These are phyloP conservation scores for Brotula barbata DNA, from an alignment of 2,797 vertebrate genomes.

Conservation along the genomic window DNA sequence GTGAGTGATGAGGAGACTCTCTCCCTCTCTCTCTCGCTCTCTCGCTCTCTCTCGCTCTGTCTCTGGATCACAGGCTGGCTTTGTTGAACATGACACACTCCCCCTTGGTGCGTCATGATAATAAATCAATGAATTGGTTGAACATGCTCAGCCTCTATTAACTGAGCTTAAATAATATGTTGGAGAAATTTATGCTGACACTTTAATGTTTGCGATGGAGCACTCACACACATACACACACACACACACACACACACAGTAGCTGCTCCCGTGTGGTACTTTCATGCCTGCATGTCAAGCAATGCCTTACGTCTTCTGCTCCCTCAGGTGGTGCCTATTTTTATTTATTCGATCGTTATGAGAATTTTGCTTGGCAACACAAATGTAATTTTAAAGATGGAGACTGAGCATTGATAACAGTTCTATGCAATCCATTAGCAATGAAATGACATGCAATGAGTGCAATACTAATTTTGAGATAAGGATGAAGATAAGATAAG, in stretches of 20 bases:
- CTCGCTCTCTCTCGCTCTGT: too few species aligned
- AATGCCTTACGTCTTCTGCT: conserved; percentile 34
- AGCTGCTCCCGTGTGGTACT: conserved; percentile 6
- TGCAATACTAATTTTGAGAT: too few species aligned
- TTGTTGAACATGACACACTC: conserved; percentile 41
- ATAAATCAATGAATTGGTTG: conserved; percentile 46
- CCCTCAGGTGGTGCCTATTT: conserved; percentile 68
- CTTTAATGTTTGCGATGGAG: conserved; percentile 10
- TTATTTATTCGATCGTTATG: conserved; percentile 62
- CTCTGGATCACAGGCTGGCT: conserved; percentile 47
- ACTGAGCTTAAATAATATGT: conserved; percentile 35
- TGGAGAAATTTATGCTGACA: conserved; percentile 23
- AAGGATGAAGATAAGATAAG: too few species aligned
- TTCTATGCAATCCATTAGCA: too few species aligned
- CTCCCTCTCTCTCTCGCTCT: too few species aligned
- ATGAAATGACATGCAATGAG: too few species aligned
- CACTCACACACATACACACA: too few species aligned
- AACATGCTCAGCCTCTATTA: conserved; percentile 45
- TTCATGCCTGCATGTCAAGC: conserved; percentile 7
- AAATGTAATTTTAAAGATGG: too few species aligned
- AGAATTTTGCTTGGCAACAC: conserved; percentile 23
- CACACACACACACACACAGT: too few species aligned
- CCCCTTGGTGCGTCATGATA: conserved; percentile 32
- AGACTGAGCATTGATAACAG: too few species aligned
- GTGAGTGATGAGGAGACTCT: conserved; percentile 71